These are phyloP conservation scores for Pardosa pseudoannulata DNA, from an alignment of 2,888 invertebrate genomes.

Conservation along the genomic window DNA sequence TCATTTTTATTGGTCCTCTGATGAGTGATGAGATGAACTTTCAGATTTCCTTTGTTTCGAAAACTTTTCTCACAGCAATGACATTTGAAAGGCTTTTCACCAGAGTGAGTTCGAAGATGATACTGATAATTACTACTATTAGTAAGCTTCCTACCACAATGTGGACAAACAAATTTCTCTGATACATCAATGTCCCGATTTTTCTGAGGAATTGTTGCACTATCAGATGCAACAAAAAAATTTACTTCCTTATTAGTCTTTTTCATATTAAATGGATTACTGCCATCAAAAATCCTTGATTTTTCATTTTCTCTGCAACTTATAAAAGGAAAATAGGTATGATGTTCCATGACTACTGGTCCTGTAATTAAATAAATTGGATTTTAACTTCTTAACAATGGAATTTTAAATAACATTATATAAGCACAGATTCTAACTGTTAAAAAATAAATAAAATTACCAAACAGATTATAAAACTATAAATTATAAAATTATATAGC, in stretches of 20 bases:
- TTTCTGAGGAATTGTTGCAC: not conserved
- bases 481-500: too few species aligned
- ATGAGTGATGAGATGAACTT: not conserved
- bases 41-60: not conserved
- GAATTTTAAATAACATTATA: too few species aligned
- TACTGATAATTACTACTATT: conserved; percentile 8
- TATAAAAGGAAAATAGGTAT: not conserved
- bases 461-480: too few species aligned
- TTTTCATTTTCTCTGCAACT: not conserved
- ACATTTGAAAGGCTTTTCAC: not conserved
- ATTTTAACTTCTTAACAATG: too few species aligned
- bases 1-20: not conserved
- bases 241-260: not conserved
- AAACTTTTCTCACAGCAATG: not conserved
- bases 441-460: too few species aligned
- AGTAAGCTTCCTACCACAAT: not conserved
- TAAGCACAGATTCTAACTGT: too few species aligned
- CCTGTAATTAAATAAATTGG: not conserved
- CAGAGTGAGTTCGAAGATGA: not conserved
- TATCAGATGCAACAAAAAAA: too few species aligned
- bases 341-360: not conserved
- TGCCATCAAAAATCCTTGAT: not conserved
- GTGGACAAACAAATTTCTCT: not conserved
- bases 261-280: not conserved
- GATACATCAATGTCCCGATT: not conserved